A percentile compares a stretch with the other conserved stretches of the same genome.
Evolutionary conservation across 2,797 vertebrate species (phyloP).

Genomic region (Sebastolobus alascanus): DNA sequence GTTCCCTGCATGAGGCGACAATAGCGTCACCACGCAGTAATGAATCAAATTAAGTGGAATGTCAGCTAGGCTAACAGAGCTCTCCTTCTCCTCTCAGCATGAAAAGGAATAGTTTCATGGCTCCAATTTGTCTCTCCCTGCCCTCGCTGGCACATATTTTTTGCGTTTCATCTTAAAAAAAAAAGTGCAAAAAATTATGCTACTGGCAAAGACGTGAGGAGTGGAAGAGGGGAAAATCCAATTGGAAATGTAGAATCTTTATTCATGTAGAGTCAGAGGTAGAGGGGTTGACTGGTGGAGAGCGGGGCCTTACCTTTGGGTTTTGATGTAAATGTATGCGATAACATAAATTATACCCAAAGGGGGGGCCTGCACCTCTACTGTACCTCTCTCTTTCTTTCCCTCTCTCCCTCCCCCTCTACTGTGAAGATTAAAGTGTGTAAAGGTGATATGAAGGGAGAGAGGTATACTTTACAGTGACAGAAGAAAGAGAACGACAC

Average conservation of each 20-base stretch:
- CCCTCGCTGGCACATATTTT: conserved; percentile 60
- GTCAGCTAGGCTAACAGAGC: conserved; percentile 78
- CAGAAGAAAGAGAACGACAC: conserved; percentile 44
- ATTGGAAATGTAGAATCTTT: conserved; percentile 53
- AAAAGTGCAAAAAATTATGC: conserved; percentile 38
- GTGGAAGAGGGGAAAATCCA: conserved; percentile 35
- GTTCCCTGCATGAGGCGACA: conserved; percentile 74
- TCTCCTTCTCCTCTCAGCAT: conserved; percentile 70
- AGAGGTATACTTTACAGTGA: conserved; percentile 47
- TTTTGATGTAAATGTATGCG: conserved; percentile 67
- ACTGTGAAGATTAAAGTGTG: conserved; percentile 60
- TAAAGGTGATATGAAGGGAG: conserved; percentile 41
- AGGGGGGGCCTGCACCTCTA: conserved; percentile 9
- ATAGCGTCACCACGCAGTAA: conserved; percentile 73
- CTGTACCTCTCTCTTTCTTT: conserved; percentile 10
- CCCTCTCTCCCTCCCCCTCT: not conserved
- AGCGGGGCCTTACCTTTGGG: conserved; percentile 30
- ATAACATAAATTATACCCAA: conserved; percentile 57
- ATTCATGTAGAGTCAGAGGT: conserved; percentile 56
- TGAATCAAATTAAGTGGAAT: conserved; percentile 85
- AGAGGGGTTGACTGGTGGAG: conserved; percentile 22
- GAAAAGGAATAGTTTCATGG: conserved; percentile 74
- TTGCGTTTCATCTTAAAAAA: conserved; percentile 58
- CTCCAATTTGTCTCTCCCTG: conserved; percentile 75
- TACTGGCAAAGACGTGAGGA: conserved; percentile 49